These are phyloP conservation scores for Dascillus cervinus DNA, from an alignment of 2,888 invertebrate species.

Conservation along the genomic window DNA sequence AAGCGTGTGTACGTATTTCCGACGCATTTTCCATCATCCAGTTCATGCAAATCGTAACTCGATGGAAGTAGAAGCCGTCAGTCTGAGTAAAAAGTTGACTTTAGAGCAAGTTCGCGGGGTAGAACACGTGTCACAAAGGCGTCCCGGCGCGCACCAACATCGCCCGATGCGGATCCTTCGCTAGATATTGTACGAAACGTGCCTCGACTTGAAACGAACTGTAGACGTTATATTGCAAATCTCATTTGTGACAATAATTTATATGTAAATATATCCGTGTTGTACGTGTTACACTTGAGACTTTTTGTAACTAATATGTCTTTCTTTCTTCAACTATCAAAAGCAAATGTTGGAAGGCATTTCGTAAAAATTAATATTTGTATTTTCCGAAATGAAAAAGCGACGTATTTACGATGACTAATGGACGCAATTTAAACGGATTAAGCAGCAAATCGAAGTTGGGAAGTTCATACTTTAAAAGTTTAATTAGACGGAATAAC, in stretches of 20 bases:
- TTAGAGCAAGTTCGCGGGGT: constrained; percentile 30
- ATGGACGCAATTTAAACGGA: no score
- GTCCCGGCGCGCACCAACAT: constrained; percentile 25
- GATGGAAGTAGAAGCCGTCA: constrained; percentile 28
- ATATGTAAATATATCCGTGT: constrained; percentile 41
- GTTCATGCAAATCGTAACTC: constrained; percentile 30
- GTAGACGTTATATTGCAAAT: constrained; percentile 41
- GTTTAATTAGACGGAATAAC: no score
- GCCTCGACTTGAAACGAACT: constrained; percentile 29
- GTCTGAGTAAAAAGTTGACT: constrained; percentile 33
- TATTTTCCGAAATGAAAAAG: no score
- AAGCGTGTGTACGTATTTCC: constrained; percentile 23
- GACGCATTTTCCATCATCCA: constrained; percentile 28
- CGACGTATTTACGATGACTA: no score
- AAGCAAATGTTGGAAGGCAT: no score
- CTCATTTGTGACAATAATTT: constrained; percentile 43
- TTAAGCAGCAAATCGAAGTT: no score
- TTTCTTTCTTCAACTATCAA: no score
- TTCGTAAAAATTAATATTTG: no score
- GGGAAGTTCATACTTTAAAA: no score
- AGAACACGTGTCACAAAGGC: constrained; percentile 35
- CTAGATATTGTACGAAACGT: constrained; percentile 35
- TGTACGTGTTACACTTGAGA: constrained; percentile 35
- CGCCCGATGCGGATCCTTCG: constrained; percentile 23
- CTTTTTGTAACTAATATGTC: constrained; percentile 15